A percentile compares a stretch with the other conserved stretches of the same genome.
Conservation (phyloP, 1,140 invertebrate species). For the Drosophila nikananu region DNA sequence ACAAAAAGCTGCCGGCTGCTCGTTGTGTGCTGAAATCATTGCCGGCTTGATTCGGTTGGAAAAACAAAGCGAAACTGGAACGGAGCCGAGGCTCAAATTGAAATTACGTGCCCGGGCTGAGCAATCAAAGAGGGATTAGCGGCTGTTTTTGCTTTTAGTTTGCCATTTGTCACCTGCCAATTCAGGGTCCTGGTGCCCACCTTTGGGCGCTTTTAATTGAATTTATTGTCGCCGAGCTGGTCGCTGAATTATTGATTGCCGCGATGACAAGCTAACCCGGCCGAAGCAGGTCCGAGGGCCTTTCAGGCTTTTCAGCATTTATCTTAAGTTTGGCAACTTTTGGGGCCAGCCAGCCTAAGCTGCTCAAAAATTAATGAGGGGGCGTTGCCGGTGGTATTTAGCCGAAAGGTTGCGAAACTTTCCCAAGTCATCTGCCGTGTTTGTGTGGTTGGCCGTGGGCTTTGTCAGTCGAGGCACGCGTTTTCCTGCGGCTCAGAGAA, state of each 20-base stretch:
- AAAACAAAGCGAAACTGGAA: conserved; percentile 35
- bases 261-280: conserved; percentile 58
- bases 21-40: conserved; percentile 41
- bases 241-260: conserved; percentile 65
- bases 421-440: conserved; percentile 30
- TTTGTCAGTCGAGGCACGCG: conserved; percentile 48
- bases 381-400: conserved; percentile 18
- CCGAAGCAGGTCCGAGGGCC: conserved; percentile 5
- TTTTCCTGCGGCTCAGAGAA: conserved; percentile 15
- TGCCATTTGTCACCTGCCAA: conserved; percentile 55
- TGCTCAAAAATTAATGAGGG: conserved; percentile 71
- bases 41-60: conserved; percentile 2
- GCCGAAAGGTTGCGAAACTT: conserved; percentile 42
- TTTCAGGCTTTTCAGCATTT: conserved; percentile 47
- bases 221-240: conserved; percentile 54
- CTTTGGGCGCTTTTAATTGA: conserved; percentile 72
- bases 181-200: conserved; percentile 15
- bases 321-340: conserved; percentile 66
- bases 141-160: conserved; percentile 42
- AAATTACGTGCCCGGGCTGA: conserved; percentile 69
- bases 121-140: conserved; percentile 73
- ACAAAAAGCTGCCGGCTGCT: conserved; percentile 23
- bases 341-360: conserved; percentile 26
- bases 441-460: conserved; percentile 20
- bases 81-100: conserved; percentile 52